Evolutionary conservation across 2,888 invertebrate species (phyloP).

Genomic region (Unio delphinus): DNA sequence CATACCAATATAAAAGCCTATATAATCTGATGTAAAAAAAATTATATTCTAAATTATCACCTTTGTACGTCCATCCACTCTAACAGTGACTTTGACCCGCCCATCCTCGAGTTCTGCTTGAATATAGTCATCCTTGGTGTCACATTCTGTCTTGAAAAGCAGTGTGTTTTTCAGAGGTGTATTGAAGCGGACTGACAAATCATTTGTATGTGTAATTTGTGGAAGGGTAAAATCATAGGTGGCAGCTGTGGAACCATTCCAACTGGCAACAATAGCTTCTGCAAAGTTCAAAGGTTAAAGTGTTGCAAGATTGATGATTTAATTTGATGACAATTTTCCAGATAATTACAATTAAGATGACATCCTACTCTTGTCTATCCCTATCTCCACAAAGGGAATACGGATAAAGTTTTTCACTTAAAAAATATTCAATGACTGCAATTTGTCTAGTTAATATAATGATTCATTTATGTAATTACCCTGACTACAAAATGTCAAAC

Average conservation of each 20-base stretch:
- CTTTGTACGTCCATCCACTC: slow-evolving; percentile 51
- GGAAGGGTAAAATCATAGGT: slow-evolving; percentile 30
- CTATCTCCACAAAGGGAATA: too few species aligned
- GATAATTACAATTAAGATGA: too few species aligned
- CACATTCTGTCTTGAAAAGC: slow-evolving; percentile 60
- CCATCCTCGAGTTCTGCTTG: slow-evolving; percentile 61
- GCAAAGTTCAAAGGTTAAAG: slow-evolving; percentile 9
- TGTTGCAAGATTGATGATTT: too few species aligned
- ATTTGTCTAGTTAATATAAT: too few species aligned
- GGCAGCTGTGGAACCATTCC: slow-evolving; percentile 54
- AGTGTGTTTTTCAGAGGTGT: slow-evolving; percentile 59
- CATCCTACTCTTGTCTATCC: too few species aligned
- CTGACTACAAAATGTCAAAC: too few species aligned
- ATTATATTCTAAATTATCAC: slow-evolving; percentile 11
- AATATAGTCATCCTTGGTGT: slow-evolving; percentile 51
- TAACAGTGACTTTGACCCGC: slow-evolving; percentile 51
- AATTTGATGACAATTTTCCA: too few species aligned
- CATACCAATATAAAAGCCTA: too few species aligned
- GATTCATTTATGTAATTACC: too few species aligned
- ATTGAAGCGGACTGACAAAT: slow-evolving; percentile 68
- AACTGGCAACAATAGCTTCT: slow-evolving; percentile 63
- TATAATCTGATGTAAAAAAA: too few species aligned
- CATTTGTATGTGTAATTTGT: slow-evolving; percentile 63
- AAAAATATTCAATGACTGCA: too few species aligned
- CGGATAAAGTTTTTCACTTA: too few species aligned